Evolutionary conservation across 2,888 invertebrate species (phyloP), one percentile per base, ranked within the genome.

Genomic region (Nemoura dubitans): DNA sequence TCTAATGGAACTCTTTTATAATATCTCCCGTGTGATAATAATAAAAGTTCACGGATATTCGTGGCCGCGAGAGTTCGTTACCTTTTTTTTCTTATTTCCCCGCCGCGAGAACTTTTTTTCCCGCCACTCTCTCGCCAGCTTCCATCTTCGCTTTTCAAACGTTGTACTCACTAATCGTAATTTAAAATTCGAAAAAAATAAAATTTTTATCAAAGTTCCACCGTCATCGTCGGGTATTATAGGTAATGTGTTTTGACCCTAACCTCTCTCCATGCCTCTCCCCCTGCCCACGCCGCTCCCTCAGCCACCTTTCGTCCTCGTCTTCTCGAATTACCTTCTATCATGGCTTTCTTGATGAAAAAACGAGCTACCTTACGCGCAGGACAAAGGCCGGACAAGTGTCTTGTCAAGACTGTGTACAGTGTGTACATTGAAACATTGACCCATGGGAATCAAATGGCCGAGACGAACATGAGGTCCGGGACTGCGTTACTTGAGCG

Each of bases 91-190:
- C 21, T 59, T 21, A 3, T 2, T 59, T 59, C 59, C 10, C 36
- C 36, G 10, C 36, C 36, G 36, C 36, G 36, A 6, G 10, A 36
- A 36, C 36, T 21, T 16, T 59, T 59, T 59, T 59, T 59, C 14
- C 14, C 21, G 10, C 21, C 14, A 59, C 14, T 21, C 59, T 21
- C 59, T 6, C 36, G 36, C 36, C 59, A 59, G 16, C 59, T 59
- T 59, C 36, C 36, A 36, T 36, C 36, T 36, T 36, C 36, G 59
- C 59, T 59, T 59, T 59, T 59, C 59, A 59, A 59, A 59, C 14
- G 36, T 36, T 36, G 59, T 59, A 59, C 59, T 59, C 59, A 59
- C 59, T 59, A 59, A 59, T 59, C 59, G 59, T 59, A 59, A 59
- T 59, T 59, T 59, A 59, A 59, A 59, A 59, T 59, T 59, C 59